These are phyloP conservation scores for Bombus superbus DNA, from an alignment of 1,140 invertebrate species.

Conservation along the genomic window DNA sequence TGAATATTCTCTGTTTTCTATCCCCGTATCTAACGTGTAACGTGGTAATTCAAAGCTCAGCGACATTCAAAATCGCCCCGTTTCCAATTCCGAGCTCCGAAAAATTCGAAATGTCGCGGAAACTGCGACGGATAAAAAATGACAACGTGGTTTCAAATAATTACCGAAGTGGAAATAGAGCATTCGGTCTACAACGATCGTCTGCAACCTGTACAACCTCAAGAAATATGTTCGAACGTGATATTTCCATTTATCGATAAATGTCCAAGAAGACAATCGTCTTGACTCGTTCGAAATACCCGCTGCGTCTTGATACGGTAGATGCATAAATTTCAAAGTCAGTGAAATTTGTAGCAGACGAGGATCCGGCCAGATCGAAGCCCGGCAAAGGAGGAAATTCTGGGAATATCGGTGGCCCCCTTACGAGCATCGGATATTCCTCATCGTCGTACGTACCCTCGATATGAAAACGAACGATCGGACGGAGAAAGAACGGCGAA, in stretches of 20 bases:
- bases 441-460: slow-evolving; percentile 1
- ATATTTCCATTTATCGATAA: neutral
- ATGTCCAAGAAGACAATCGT: neutral
- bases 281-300: neutral
- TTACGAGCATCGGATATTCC: slow-evolving; percentile 2
- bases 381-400: neutral
- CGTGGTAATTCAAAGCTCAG: too few relatives aligned
- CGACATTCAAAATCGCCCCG: too few relatives aligned
- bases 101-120: too few relatives aligned
- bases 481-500: neutral
- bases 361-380: neutral
- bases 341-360: neutral
- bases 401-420: neutral
- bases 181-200: too few relatives aligned
- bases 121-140: too few relatives aligned
- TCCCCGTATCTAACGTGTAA: too few relatives aligned
- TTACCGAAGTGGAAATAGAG: too few relatives aligned
- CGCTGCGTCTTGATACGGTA: neutral
- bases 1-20: too few relatives aligned
- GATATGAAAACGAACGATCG: slow-evolving; percentile 11
- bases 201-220: too few relatives aligned
- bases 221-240: too few relatives aligned
- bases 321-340: neutral
- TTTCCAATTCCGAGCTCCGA: too few relatives aligned
- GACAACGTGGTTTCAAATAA: too few relatives aligned